Base-by-base conservation (phyloP, 1,140 invertebrate species). In the Chironomus striatipennis region DNA sequence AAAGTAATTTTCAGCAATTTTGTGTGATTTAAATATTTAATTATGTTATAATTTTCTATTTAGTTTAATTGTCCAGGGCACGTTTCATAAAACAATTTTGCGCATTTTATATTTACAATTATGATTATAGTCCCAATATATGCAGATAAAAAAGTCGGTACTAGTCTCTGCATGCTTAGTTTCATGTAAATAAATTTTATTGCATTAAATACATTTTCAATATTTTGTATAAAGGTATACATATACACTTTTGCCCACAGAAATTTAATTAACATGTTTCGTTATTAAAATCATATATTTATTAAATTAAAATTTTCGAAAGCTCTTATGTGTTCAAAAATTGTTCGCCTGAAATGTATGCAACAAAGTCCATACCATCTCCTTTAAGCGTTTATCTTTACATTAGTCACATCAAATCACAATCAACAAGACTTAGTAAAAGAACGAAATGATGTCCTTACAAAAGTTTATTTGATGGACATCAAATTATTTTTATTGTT, bases 21-120 rank as follows among this genome's bases (percentile, higher is more conserved):
- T 18, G 65, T 18, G 65, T 18, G 65, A 70, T 70, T 70, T 70
- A 70, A 70, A 70, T 70, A 70, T 70, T 70, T 70, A 70, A 70
- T 70, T 70, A 70, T 18, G 65, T 70, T 70, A 20, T 70, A 70
- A 70, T 70, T 70, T 57, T 57, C 17, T 70, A 17, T 70, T 70
- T 70, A 70, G 65, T 70, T 70, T 70, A 70, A 70, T 70, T 70
- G 65, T 18, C 20, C 65, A 57, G 8, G 12, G 47, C 47, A 57
- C 47, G 47, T 57, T 34, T 34, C 24, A 57, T 9, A 47, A 15
- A 9, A 47, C 43, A 57, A 57, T n/a, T 15, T 57, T 57, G 47
- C 0, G 12, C n/a, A 57, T n/a, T 57, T 57, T 57, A 57, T 57
- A 5, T 57, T 57, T 15, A 57, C n/a, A 57, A n/a, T 57, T 15